phyloP scores from a whole-genome alignment of 2,888 invertebrate genomes.

The Physocephala rufipes region DNA sequence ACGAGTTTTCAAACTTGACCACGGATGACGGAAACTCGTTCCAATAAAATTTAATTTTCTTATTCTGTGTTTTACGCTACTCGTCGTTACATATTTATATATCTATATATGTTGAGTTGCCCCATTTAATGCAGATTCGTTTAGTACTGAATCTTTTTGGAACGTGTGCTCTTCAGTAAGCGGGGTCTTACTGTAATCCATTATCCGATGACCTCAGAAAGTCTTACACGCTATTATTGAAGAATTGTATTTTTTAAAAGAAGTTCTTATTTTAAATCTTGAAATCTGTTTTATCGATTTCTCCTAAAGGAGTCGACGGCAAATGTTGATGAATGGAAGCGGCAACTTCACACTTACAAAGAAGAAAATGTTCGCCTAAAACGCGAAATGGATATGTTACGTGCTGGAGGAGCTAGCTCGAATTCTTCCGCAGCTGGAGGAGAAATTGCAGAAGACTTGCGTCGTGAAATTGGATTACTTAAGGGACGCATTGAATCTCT shows the following conservation, averaged over 20 bases:
- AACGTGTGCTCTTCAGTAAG: too few relatives aligned
- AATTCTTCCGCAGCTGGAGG: conserved; percentile 66
- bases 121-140: too few relatives aligned
- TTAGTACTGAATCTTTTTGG: too few relatives aligned
- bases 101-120: too few relatives aligned
- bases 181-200: too few relatives aligned
- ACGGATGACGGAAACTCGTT: too few relatives aligned
- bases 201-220: background rate
- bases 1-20: too few relatives aligned
- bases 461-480: conserved; percentile 77
- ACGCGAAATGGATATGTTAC: conserved; percentile 76
- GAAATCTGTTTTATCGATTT: background rate
- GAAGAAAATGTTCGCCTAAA: conserved; percentile 89
- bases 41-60: too few relatives aligned
- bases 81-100: too few relatives aligned
- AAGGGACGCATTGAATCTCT: conserved; percentile 84
- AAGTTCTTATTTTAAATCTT: too few relatives aligned
- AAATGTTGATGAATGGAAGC: conserved; percentile 98
- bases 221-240: background rate
- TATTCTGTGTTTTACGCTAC: too few relatives aligned
- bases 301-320: conserved; percentile 78
- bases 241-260: too few relatives aligned
- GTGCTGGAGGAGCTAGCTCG: conserved; percentile 71
- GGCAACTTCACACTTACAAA: conserved; percentile 91
- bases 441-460: conserved; percentile 79